Conservation (phyloP, 1,140 invertebrate genomes). For the Muscidifurax raptorellus region DNA sequence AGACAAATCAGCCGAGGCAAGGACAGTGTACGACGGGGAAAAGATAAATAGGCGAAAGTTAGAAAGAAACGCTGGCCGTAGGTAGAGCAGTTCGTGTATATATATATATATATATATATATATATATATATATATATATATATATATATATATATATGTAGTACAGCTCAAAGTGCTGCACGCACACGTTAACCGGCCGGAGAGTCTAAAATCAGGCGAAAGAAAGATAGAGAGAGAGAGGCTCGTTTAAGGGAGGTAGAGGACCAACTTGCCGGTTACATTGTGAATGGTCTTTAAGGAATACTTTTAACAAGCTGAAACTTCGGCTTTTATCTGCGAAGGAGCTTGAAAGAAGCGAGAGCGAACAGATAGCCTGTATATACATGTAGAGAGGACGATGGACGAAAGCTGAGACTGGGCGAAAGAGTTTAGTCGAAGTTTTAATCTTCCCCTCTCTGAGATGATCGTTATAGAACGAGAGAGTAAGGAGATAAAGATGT, state of each 20-base stretch:
- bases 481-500: not conserved
- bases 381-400: not conserved
- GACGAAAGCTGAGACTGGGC: slow-evolving; percentile 3
- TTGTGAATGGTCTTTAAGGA: slow-evolving; percentile 57
- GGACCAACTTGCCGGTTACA: slow-evolving; percentile 57
- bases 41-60: slow-evolving; percentile 14
- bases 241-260: slow-evolving; percentile 5
- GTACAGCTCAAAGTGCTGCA: no score
- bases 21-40: not conserved
- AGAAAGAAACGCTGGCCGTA: slow-evolving; percentile 21
- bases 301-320: slow-evolving; percentile 63
- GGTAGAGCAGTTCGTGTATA: no score
- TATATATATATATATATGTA: no score
- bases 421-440: slow-evolving; percentile 59
- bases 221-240: slow-evolving; percentile 7
- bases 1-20: not conserved
- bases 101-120: no score
- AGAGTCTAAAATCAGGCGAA: slow-evolving; percentile 24
- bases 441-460: slow-evolving; percentile 61
- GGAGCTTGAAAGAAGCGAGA: not conserved
- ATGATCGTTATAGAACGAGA: slow-evolving; percentile 57
- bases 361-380: slow-evolving; percentile 2
- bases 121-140: no score
- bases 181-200: not conserved
- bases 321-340: slow-evolving; percentile 55